Evolutionary conservation across 2,888 invertebrate species (phyloP), one percentile per base, ranked within the genome.

Genomic region (Tenthredo livida): DNA sequence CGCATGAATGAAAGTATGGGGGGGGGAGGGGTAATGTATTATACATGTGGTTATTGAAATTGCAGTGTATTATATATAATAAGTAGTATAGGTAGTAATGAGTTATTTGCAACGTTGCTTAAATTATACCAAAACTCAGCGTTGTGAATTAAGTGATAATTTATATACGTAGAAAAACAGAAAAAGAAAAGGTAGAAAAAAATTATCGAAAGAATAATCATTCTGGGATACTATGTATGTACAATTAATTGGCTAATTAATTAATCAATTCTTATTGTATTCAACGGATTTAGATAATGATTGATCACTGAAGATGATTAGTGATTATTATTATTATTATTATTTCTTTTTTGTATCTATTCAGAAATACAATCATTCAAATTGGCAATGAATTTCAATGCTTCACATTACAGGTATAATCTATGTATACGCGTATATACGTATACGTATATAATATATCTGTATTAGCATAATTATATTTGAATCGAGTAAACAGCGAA

Each of bases 361-460:
- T 54, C 6, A 54, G n/a, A 54, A 54, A 54, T 54, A n/a, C 54
- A 17, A n/a, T n/a, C 54, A 54, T 54, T n/a, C n/a, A 54, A 54
- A 54, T 54, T 54, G 54, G 54, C 54, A n/a, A 54, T n/a, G 54
- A 61, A 61, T 25, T 61, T 61, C 61, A 61, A 61, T 61, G 61
- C 61, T 61, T 25, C 61, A 12, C 25, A 54, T 54, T n/a, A 54
- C 54, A n/a, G 17, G 5, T n/a, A 54, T 54, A 5, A 33, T 33
- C 33, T 58, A 54, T 7, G 0, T n/a, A 54, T n/a, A 54, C n/a
- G 17, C 17, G 6, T n/a, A n/a, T 54, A 5, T 58, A 21, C 2
- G 0, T 21, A 58, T n/a, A 54, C 54, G 17, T 54, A 54, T 54
- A 54, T n/a, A 25, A n/a, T 21, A 25, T 61, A 21, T 25, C 1